A percentile compares a stretch with the other conserved stretches of the same genome.
phyloP scores from a whole-genome alignment of 2,888 invertebrate species.

The Trilocha varians region DNA sequence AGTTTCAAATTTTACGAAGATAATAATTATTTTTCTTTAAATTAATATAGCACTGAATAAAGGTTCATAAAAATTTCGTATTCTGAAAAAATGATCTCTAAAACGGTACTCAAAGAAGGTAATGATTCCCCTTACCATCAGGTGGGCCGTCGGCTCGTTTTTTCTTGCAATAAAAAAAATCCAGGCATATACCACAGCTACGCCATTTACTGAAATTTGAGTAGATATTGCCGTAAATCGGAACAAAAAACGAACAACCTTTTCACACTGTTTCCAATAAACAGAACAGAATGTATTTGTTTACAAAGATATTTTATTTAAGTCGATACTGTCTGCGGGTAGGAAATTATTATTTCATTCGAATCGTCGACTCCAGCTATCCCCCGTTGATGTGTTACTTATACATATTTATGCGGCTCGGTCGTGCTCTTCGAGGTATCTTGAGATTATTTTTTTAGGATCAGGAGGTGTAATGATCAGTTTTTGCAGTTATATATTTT shows the following conservation, averaged over 20 bases:
- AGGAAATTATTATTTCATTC: conserved; percentile 63
- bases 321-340: conserved; percentile 31
- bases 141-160: too few species aligned
- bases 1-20: too few species aligned
- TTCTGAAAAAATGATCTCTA: too few species aligned
- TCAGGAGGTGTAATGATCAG: background rate
- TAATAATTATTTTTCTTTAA: too few species aligned
- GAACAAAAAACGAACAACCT: background rate
- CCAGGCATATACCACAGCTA: too few species aligned
- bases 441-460: background rate
- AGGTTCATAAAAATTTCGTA: too few species aligned
- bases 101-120: too few species aligned
- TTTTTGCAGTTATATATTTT: background rate
- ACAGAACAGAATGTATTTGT: background rate
- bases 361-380: conserved; percentile 26
- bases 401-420: conserved; percentile 7
- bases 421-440: conserved; percentile 1
- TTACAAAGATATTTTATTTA: conserved; percentile 29
- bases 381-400: conserved; percentile 12
- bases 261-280: background rate
- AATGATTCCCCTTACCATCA: too few species aligned
- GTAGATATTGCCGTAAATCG: background rate
- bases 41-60: too few species aligned
- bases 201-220: too few species aligned
- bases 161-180: too few species aligned